A percentile compares a stretch with the other conserved stretches of the same genome.
These are phyloP conservation scores for Halcyon badia DNA, from an alignment of 2,797 vertebrate genomes.

Conservation along the genomic window DNA sequence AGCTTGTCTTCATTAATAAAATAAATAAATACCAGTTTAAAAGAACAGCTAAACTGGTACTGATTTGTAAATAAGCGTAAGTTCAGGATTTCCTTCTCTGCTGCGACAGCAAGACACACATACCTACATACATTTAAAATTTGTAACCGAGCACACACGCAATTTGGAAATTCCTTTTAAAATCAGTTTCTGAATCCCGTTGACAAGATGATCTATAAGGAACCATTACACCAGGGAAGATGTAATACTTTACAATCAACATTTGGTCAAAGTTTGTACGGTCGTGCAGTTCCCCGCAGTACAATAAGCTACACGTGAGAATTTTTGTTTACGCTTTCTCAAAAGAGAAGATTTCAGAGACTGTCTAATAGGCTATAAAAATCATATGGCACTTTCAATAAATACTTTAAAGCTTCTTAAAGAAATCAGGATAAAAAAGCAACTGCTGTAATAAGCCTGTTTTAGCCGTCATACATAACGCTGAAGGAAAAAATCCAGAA, in stretches of 20 bases:
- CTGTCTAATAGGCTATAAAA: conserved; percentile 76
- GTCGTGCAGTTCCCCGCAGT: conserved; percentile 14
- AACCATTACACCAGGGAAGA: conserved; percentile 59
- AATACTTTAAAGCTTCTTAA: conserved; percentile 86
- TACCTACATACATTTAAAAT: neutral
- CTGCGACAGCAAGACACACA: neutral
- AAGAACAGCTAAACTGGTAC: neutral
- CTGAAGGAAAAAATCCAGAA: conserved; percentile 74
- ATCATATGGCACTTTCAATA: conserved; percentile 86
- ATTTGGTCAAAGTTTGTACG: conserved; percentile 1
- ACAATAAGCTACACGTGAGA: conserved; percentile 41
- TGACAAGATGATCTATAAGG: conserved; percentile 76
- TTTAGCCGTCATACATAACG: conserved; percentile 70
- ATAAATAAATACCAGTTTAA: conserved; percentile 28
- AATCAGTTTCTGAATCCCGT: conserved; percentile 24
- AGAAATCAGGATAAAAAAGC: conserved; percentile 82
- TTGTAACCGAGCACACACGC: neutral
- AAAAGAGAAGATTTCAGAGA: conserved; percentile 49
- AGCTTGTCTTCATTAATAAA: neutral
- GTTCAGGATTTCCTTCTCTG: conserved; percentile 14
- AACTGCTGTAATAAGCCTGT: conserved; percentile 84
- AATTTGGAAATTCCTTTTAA: conserved; percentile 15
- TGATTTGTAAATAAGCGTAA: neutral
- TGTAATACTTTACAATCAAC: conserved; percentile 36
- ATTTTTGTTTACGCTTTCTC: conserved; percentile 46